These are phyloP conservation scores for Ptyas mucosa DNA, from an alignment of 2,113 vertebrate genomes.

Conservation along the genomic window DNA sequence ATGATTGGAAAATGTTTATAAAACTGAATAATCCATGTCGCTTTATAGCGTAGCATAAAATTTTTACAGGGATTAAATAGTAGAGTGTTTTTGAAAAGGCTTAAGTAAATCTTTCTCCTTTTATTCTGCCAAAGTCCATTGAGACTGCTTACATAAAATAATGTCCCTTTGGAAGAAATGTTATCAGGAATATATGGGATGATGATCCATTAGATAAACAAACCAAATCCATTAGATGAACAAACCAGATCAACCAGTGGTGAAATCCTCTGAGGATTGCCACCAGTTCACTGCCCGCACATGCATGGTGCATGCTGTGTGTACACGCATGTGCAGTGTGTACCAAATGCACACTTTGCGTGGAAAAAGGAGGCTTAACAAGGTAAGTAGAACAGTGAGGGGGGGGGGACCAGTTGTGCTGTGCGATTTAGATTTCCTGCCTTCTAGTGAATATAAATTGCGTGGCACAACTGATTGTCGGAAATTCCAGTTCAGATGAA, in stretches of 20 bases:
- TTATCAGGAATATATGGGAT: not conserved
- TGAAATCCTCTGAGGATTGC: too few relatives aligned
- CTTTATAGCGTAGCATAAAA: not conserved
- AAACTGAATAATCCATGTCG: not conserved
- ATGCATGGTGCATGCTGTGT: too few relatives aligned
- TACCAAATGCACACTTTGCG: too few relatives aligned
- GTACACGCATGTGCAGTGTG: too few relatives aligned
- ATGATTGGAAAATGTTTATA: not conserved
- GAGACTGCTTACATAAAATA: not conserved
- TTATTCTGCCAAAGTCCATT: not conserved
- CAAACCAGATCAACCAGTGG: not conserved
- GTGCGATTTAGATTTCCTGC: too few relatives aligned
- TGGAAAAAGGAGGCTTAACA: too few relatives aligned
- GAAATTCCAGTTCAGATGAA: too few relatives aligned
- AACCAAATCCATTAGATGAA: not conserved
- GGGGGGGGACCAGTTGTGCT: too few relatives aligned
- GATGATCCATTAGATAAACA: not conserved
- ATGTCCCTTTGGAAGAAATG: not conserved
- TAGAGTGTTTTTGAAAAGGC: not conserved
- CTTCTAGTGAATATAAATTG: too few relatives aligned
- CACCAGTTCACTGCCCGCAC: too few relatives aligned
- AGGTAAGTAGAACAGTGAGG: too few relatives aligned
- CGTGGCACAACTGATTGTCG: too few relatives aligned
- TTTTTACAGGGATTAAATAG: not conserved
- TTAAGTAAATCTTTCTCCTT: not conserved